These are phyloP conservation scores for Cydia amplana DNA, from an alignment of 1,140 invertebrate genomes.

Conservation along the genomic window DNA sequence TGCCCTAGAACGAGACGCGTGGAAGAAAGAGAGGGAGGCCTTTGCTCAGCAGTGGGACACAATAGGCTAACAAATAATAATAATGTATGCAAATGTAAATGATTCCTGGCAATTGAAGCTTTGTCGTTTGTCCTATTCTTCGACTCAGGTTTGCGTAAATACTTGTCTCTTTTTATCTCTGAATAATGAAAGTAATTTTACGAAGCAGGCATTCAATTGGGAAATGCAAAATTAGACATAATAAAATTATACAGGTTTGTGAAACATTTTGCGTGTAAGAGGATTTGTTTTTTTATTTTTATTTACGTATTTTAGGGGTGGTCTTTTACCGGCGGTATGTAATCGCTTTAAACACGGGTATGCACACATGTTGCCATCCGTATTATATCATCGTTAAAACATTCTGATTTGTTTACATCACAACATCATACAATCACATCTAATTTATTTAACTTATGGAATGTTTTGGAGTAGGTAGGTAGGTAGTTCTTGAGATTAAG, in stretches of 20 bases:
- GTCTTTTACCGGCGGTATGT: constrained; percentile 59
- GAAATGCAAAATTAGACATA: constrained; percentile 58
- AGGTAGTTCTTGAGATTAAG: no score
- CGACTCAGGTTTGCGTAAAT: constrained; percentile 37
- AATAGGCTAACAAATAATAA: no score
- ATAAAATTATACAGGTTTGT: constrained; percentile 70
- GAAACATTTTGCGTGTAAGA: constrained; percentile 53
- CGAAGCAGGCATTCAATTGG: constrained; percentile 56
- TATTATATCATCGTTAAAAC: neutral
- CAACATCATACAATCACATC: neutral
- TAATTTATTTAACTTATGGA: no score
- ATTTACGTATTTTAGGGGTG: constrained; percentile 50
- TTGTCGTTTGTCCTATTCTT: constrained; percentile 44
- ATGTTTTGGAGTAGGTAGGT: no score
- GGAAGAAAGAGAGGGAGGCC: no score
- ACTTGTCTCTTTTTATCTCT: constrained; percentile 39
- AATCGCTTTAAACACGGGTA: constrained; percentile 51
- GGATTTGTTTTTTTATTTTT: constrained; percentile 56
- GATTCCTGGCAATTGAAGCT: constrained; percentile 58
- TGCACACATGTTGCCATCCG: neutral
- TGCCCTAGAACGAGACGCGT: no score
- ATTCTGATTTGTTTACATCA: no score
- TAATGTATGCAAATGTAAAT: constrained; percentile 62
- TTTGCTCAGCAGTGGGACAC: no score
- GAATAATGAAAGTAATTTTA: constrained; percentile 59